Base-by-base conservation (phyloP, 2,797 vertebrate species). In the Megaceryle alcyon region DNA sequence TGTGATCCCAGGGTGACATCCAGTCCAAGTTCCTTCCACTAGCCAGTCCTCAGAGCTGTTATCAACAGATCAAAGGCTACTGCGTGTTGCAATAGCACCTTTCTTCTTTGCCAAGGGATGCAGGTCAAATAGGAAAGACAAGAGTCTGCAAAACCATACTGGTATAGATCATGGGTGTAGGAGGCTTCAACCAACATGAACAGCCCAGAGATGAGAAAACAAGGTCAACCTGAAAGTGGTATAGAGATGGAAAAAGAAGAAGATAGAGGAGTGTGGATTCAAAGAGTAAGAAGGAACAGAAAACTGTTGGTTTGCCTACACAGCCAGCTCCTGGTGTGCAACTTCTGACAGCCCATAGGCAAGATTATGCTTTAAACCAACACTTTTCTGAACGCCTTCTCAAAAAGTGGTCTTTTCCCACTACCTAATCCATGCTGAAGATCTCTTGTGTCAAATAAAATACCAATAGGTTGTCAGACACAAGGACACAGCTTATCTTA, bases 401-500 rank as follows among this genome's bases (percentile, higher is more conserved):
- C 17, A 37, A 39, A 39, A 92, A 48, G 14, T 6, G 8, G 8
- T 6, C 11, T 20, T 73, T 92, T 80, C 19, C 46, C 1, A 0
- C 37, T 28, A 3, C 20, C 3, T 2, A 1, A 13, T 78, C 39
- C 37, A 16, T 21, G 39, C 31, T 44, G 22, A 69, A 86, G 41
- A 9, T 23, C 41, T 63, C 43, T 49, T 35, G 9, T 71, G 31
- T 71, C n/a, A 63, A 80, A 57, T 14, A 43, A 53, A 82, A 56
- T 23, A n/a, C 19, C 1, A 0, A 29, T 3, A 7, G 11, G 12
- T 69, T 65, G 20, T 56, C 22, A 33, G 41, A 33, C 48, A 54
- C n/a, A 7, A 48, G 25, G 13, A n/a, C 17, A 43, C 12, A 0
- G 0, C 0, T 0, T 23, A 46, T 33, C 22, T 78, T 23, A 56